A percentile compares a stretch with the other conserved stretches of the same genome.
phyloP scores from a whole-genome alignment of 1,140 invertebrate species.

The Venustaconcha ellipsiformis region DNA sequence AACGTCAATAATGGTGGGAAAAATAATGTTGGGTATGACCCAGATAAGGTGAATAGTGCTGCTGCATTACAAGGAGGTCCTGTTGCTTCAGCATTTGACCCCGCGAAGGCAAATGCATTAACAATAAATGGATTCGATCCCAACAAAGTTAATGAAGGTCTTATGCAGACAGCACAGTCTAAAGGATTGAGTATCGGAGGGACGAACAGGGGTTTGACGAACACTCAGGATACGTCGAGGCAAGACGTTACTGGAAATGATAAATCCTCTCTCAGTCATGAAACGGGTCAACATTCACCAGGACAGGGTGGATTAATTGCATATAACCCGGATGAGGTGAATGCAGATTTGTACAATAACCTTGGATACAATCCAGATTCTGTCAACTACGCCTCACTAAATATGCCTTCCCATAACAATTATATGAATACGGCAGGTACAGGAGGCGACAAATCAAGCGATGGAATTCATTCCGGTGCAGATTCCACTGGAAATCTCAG shows the following conservation, averaged over 20 bases:
- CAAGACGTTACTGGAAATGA: not conserved
- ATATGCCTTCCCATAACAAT: too few relatives aligned
- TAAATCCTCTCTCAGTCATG: not conserved
- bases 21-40: not conserved
- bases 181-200: slow-evolving; percentile 2
- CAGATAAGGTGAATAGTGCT: too few relatives aligned
- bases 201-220: not conserved
- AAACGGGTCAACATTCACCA: not conserved
- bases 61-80: too few relatives aligned
- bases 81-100: too few relatives aligned
- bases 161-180: not conserved
- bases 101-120: too few relatives aligned
- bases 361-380: slow-evolving; percentile 17
- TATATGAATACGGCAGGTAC: too few relatives aligned
- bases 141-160: not conserved
- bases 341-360: slow-evolving; percentile 9
- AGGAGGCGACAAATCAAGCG: too few relatives aligned
- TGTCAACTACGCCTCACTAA: not conserved
- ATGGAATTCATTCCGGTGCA: too few relatives aligned
- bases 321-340: slow-evolving; percentile 16
- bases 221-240: not conserved
- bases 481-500: too few relatives aligned
- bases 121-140: too few relatives aligned
- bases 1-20: not conserved
- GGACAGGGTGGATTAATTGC: not conserved